Base-by-base conservation (phyloP, 1,140 invertebrate genomes). In the Apis florea region DNA sequence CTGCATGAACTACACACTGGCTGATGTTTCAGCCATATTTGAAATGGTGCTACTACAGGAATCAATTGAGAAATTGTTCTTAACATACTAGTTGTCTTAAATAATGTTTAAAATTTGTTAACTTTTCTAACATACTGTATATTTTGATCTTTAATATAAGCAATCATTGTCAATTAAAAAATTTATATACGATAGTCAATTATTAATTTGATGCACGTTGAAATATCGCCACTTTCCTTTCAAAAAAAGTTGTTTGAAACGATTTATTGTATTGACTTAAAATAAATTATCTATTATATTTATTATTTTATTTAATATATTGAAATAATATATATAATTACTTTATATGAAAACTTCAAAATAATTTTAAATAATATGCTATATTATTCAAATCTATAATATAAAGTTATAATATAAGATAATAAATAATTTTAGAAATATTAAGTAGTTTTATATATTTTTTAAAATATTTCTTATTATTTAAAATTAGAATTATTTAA, bases 21-120 rank as follows among this genome's bases (percentile, higher is more conserved):
- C 71, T 71, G 82, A 83, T 83, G 80, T 82, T 79, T 85, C 87
- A 82, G 86, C 87, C 87, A 90, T 89, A 82, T 79, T 88, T 72
- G 63, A 79, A 78, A 71, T 40, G 31, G 56, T 8, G 61, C 26
- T 53, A 80, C 87, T 21, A 51, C 70, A 8, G 6, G 19, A 85
- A 69, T 88, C 87, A 85, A 47, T 40, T 51, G 76, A 74, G 53
- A 61, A 40, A 79, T 58, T 58, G 47, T 77, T 75, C 21, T 59
- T 31, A 73, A 49, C 68, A 66, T 54, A 40, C 31, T 40, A 1
- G 17, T 56, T 4, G 31, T 49, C 12, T 31, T 17, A 13, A 49
- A 67, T 17, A 8, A 17, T 11, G 19, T 10, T 6, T 31, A 72
- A 64, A 26, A 69, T 40, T 54, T n/a, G 6, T 49, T 15, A 47